phyloP scores from a whole-genome alignment of 2,113 vertebrate species.

The Hypocryptadius cinnamomeus region DNA sequence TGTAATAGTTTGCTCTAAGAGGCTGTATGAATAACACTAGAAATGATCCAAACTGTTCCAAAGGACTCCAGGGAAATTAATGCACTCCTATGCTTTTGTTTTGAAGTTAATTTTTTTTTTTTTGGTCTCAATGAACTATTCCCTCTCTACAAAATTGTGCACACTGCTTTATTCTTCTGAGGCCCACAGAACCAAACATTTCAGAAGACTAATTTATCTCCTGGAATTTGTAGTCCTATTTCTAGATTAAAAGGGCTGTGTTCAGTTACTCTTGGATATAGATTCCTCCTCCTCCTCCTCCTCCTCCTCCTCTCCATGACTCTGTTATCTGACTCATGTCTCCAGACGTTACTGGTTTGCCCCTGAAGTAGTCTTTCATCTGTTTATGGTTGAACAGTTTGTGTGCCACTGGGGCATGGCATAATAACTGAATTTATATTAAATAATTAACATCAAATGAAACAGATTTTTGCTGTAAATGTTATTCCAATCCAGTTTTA shows the following conservation, averaged over 20 bases:
- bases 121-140: background rate
- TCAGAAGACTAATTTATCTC: conserved; percentile 8
- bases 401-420: conserved; percentile 11
- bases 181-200: background rate
- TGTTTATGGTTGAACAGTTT: conserved; percentile 49
- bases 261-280: background rate
- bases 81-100: background rate
- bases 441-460: conserved; percentile 47
- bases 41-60: background rate
- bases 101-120: background rate
- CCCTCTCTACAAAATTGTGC: background rate
- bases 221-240: background rate
- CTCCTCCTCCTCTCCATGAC: background rate
- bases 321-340: background rate
- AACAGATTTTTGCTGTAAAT: background rate
- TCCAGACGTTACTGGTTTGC: background rate
- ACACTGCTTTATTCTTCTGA: background rate
- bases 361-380: conserved; percentile 43
- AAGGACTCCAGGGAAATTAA: conserved; percentile 40
- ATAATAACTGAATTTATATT: conserved; percentile 36
- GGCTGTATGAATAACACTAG: background rate
- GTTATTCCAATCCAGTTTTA: background rate
- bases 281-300: conserved; percentile 13
- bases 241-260: conserved; percentile 3
- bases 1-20: background rate